Base-by-base conservation (phyloP, 2,888 invertebrate species). In the Ophion ellenae region DNA sequence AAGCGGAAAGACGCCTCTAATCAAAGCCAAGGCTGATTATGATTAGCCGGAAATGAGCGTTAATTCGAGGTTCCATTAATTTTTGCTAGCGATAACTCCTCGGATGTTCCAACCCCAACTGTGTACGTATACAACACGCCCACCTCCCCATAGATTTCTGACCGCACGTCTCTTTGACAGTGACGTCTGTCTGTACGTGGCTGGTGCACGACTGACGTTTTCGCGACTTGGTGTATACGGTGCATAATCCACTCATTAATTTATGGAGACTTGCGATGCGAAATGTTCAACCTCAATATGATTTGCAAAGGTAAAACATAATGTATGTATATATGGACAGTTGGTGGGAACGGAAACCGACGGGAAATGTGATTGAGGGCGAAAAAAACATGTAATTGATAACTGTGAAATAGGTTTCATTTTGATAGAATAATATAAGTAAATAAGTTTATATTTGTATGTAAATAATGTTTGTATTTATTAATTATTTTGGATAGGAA, bases 11-110 rank as follows among this genome's bases (percentile, higher is more conserved):
- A 59, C 17, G 67, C 80, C 85, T 86, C 86, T 88, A 88, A 88
- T 88, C 88, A 88, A 86, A 88, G 84, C 88, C 75, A 83, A 84
- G 85, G 74, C 81, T 88, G 87, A 88, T 88, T 86, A 88, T 87
- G 83, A 87, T 87, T 84, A 83, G 80, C 76, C 67, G 17, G 73
- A 71, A 85, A 83, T 86, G 82, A 85, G 86, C 86, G 78, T 84
- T 87, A 84, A 88, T 87, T 87, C 81, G 76, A 36, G 40, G 69
- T 63, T 57, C 63, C 64, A 79, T 80, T 82, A 71, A 79, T 85
- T 82, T 77, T 85, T 82, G 57, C 70, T 70, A 28, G 20, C 61
- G 10, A 70, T 63, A 70, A 63, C 47, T 70, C 28, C 24, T 11
- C 9, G 61, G 53, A 24, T 47, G 47, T 36, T 32, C 57, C 57